A percentile compares a stretch with the other conserved stretches of the same genome.
Evolutionary conservation across 2,797 vertebrate species (phyloP).

Genomic region (Syngnathus acus): DNA sequence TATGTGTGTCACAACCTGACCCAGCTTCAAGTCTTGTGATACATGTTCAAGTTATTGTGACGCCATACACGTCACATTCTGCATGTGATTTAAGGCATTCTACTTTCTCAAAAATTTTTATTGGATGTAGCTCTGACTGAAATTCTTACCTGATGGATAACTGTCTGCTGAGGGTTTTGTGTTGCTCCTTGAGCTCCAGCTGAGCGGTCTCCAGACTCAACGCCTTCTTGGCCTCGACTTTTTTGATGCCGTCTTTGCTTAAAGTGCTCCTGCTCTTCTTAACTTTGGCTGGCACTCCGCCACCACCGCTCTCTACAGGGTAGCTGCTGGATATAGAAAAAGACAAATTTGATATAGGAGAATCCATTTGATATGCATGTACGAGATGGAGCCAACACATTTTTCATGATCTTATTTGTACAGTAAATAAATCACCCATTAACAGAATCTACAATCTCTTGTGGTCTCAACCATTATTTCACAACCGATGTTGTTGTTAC

Average conservation of each 20-base stretch:
- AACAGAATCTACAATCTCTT: not conserved
- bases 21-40: constrained; percentile 51
- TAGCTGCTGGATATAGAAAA: constrained; percentile 42
- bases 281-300: constrained; percentile 52
- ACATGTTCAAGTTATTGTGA: constrained; percentile 3
- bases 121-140: not conserved
- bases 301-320: constrained; percentile 46
- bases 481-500: not conserved
- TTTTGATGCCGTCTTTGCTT: constrained; percentile 52
- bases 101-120: not conserved
- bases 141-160: constrained; percentile 55
- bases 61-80: not conserved
- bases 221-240: constrained; percentile 60
- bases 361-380: not conserved
- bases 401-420: not conserved
- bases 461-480: not conserved
- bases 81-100: not conserved
- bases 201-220: constrained; percentile 72
- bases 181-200: constrained; percentile 40
- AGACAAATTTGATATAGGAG: not conserved
- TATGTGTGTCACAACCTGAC: constrained; percentile 33
- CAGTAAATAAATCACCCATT: not conserved
- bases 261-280: constrained; percentile 59
- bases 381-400: not conserved
- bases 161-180: constrained; percentile 64